phyloP scores from a whole-genome alignment of 2,888 invertebrate species.

The Agrotis puta region DNA sequence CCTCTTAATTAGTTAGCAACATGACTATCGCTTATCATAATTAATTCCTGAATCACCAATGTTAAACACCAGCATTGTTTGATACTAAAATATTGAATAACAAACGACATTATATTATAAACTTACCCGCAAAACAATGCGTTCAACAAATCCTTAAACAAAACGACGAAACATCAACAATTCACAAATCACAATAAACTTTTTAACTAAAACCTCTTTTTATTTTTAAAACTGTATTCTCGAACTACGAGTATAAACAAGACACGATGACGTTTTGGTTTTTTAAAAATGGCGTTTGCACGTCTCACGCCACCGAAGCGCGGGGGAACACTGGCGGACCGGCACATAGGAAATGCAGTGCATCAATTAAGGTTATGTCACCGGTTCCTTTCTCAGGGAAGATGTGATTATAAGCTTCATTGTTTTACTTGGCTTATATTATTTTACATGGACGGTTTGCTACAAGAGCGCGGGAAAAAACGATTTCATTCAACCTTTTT shows the following conservation, averaged over 20 bases:
- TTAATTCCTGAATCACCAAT: slow-evolving; percentile 7
- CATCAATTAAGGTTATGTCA: slow-evolving; percentile 61
- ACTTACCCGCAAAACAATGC: slow-evolving; percentile 63
- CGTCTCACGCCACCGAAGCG: slow-evolving; percentile 80
- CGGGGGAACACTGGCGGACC: slow-evolving; percentile 77
- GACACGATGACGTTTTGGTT: slow-evolving; percentile 54
- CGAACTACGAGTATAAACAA: slow-evolving; percentile 31
- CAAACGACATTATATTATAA: slow-evolving; percentile 20
- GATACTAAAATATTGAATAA: slow-evolving; percentile 11
- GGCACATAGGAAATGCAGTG: slow-evolving; percentile 65
- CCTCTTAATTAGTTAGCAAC: not conserved
- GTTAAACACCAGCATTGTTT: slow-evolving; percentile 22
- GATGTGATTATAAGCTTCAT: slow-evolving; percentile 41
- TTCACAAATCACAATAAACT: slow-evolving; percentile 42
- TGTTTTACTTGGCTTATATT: slow-evolving; percentile 37
- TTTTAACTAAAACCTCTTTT: slow-evolving; percentile 36
- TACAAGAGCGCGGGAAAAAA: slow-evolving; percentile 16
- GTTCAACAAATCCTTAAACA: slow-evolving; percentile 60
- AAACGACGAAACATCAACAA: slow-evolving; percentile 34
- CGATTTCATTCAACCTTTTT: slow-evolving; percentile 18
- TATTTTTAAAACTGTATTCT: slow-evolving; percentile 38
- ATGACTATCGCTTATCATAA: not conserved
- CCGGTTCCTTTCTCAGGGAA: slow-evolving; percentile 53
- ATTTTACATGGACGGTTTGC: slow-evolving; percentile 4
- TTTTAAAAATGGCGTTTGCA: slow-evolving; percentile 70